phyloP scores from a whole-genome alignment of 2,888 invertebrate species.

The Anagyrus pseudococci region DNA sequence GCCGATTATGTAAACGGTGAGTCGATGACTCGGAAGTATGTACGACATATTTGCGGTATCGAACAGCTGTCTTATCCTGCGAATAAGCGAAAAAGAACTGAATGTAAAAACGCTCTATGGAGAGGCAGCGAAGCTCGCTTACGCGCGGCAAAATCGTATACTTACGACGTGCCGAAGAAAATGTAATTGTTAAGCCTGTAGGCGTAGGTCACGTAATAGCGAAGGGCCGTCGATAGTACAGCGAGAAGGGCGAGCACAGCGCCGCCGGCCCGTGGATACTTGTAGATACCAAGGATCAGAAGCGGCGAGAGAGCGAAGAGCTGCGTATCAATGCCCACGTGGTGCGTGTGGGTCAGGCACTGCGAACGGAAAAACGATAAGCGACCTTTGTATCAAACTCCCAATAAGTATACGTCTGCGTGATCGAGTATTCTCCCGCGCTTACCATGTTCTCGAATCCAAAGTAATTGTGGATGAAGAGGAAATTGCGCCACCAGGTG shows the following conservation, averaged over 20 bases:
- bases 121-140: background rate
- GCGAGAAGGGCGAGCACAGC: slow-evolving; percentile 63
- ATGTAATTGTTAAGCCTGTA: slow-evolving; percentile 71
- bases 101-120: background rate
- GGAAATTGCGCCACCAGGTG: slow-evolving; percentile 75
- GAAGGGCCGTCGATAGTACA: slow-evolving; percentile 66
- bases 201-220: slow-evolving; percentile 70
- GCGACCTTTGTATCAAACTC: background rate
- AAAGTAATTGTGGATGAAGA: slow-evolving; percentile 77
- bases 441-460: slow-evolving; percentile 75
- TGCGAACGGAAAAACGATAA: slow-evolving; percentile 48
- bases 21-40: slow-evolving; percentile 70
- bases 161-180: slow-evolving; percentile 75
- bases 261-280: slow-evolving; percentile 67
- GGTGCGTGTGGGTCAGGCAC: slow-evolving; percentile 77
- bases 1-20: slow-evolving; percentile 75
- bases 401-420: background rate
- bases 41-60: slow-evolving; percentile 75
- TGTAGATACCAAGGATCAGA: slow-evolving; percentile 68
- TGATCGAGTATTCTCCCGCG: background rate
- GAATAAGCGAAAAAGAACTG: slow-evolving; percentile 42
- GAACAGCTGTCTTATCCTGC: slow-evolving; percentile 70
- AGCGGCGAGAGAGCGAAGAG: slow-evolving; percentile 70
- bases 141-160: slow-evolving; percentile 7
- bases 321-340: slow-evolving; percentile 75